These are phyloP conservation scores for Stratiolaelaps scimitus DNA, from an alignment of 1,140 invertebrate species.

Conservation along the genomic window DNA sequence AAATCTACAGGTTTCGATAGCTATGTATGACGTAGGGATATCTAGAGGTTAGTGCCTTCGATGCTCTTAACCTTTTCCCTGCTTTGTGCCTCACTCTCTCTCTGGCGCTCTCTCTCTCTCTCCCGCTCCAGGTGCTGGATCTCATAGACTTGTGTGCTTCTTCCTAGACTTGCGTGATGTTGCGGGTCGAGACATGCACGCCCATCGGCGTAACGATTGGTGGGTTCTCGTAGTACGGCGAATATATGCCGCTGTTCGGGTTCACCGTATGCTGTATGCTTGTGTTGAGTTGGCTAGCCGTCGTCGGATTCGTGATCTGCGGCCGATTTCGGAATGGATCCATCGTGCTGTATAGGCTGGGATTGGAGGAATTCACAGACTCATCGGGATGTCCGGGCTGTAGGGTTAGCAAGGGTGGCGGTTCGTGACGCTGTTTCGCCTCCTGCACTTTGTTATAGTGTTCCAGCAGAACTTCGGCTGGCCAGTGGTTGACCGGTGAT, in stretches of 20 bases:
- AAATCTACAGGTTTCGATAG: no score
- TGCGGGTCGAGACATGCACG: slow-evolving; percentile 6
- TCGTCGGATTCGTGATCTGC: no score
- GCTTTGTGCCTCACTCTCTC: no score
- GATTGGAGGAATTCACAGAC: slow-evolving; percentile 19
- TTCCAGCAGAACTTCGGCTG: slow-evolving; percentile 34
- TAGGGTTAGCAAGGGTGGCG: slow-evolving; percentile 48
- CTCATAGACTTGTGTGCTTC: no score
- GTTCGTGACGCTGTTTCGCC: slow-evolving; percentile 42
- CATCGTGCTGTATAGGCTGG: slow-evolving; percentile 20
- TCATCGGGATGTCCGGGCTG: slow-evolving; percentile 4
- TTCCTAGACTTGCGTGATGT: slow-evolving; percentile 14
- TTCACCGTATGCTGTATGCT: neutral
- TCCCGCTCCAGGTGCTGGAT: no score
- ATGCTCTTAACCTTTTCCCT: no score
- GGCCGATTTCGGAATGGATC: slow-evolving; percentile 4
- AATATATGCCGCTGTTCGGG: neutral
- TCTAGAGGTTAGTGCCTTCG: no score
- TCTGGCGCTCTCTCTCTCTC: no score
- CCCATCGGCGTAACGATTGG: neutral
- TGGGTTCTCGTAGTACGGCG: slow-evolving; percentile 20
- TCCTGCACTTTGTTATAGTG: slow-evolving; percentile 35
- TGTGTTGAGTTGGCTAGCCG: no score
- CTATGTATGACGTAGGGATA: no score
- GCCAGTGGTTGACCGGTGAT: slow-evolving; percentile 34